Base-by-base conservation (phyloP, 2,113 vertebrate species). In the Varanus salvator region DNA sequence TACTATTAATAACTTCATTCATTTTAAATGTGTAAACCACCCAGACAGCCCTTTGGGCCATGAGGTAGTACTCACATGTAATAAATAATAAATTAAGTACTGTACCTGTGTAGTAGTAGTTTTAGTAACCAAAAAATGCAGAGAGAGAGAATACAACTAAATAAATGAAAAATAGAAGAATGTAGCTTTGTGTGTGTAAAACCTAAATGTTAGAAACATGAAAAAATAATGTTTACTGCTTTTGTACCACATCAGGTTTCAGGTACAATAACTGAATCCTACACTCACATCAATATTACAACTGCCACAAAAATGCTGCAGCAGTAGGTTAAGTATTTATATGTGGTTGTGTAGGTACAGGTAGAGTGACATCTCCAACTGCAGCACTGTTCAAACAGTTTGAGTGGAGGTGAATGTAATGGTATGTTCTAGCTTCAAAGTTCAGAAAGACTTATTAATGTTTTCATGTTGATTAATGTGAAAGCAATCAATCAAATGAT, bases 81-180 rank as follows among this genome's bases (percentile, higher is more conserved):
- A 44, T 44, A 44, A 44, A 44, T 44, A 44, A 44, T 44, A 44
- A 44, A 44, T 44, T 80, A 93, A 85, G 9, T 8, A 83, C 0
- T 71, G 34, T 64, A 80, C 38, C 48, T 75, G 0, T 91, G 34
- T 86, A 80, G 54, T 69, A 25, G 21, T 6, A 44, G 11, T 92
- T 80, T 29, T 77, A 27, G 68, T 15, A 84, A 3, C 80, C 1
- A 85, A 75, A 48, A 0, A 84, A 5, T 93, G 9, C 11, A 87
- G n/a, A 54, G 29, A 74, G 90, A 72, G 60, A 72, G 0, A 48
- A 48, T 85, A 57, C 54, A 1, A 54, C 74, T 9, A 69, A 4
- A 76, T 2, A 54, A 54, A 78, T 69, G 3, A 3, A 83, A 50
- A 34, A 90, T n/a, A 85, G 77, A 34, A 89, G 34, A 93, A 80